Conservation (phyloP, 2,888 invertebrate genomes). For the Hyppa rectilinea region DNA sequence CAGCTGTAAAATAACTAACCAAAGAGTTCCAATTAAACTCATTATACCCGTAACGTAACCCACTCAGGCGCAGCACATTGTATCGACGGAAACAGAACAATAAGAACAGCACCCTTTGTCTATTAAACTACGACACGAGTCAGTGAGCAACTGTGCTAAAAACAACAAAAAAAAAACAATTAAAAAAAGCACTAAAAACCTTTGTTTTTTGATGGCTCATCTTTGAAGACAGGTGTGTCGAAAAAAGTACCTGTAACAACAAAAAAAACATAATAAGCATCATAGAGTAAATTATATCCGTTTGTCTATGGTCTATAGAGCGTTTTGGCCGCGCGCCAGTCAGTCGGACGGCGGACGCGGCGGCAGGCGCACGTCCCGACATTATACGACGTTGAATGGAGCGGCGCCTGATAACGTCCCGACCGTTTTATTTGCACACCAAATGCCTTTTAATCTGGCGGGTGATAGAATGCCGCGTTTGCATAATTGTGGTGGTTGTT, state of each 20-base stretch:
- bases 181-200: slow-evolving; percentile 14
- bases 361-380: slow-evolving; percentile 49
- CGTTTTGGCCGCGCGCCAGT: slow-evolving; percentile 64
- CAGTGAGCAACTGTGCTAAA: slow-evolving; percentile 46
- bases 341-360: slow-evolving; percentile 51
- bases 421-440: slow-evolving; percentile 52
- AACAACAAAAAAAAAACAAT: slow-evolving; percentile 2
- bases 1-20: slow-evolving; percentile 34
- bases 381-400: slow-evolving; percentile 50
- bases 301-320: slow-evolving; percentile 48
- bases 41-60: slow-evolving; percentile 17
- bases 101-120: slow-evolving; percentile 43
- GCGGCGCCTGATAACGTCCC: slow-evolving; percentile 44
- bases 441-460: slow-evolving; percentile 55
- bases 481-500: slow-evolving; percentile 2
- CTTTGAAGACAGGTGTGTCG: slow-evolving; percentile 25
- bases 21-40: slow-evolving; percentile 40
- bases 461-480: slow-evolving; percentile 26
- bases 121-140: slow-evolving; percentile 38
- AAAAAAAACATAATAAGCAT: slow-evolving; percentile 42
- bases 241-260: slow-evolving; percentile 67
- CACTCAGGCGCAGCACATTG: slow-evolving; percentile 47
- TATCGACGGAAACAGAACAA: slow-evolving; percentile 44
- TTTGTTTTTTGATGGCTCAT: slow-evolving; percentile 34
- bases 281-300: slow-evolving; percentile 62